Evolutionary conservation across 2,888 invertebrate genomes (phyloP).

Genomic region (Chymomyza fuscimana): DNA sequence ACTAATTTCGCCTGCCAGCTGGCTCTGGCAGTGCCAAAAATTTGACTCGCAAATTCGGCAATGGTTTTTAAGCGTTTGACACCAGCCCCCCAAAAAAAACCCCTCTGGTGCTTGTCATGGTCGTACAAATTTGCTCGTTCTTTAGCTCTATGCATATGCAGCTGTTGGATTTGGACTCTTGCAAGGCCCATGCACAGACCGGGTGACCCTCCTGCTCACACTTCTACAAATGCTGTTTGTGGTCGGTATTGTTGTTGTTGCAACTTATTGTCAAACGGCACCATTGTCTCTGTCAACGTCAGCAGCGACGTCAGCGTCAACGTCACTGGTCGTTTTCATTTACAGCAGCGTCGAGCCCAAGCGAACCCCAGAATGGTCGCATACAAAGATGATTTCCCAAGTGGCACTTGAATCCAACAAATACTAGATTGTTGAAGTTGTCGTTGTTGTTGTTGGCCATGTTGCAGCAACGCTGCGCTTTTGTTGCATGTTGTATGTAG

Average conservation of each 20-base stretch:
- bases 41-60: conserved; percentile 64
- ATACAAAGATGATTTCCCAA: conserved; percentile 73
- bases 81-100: not conserved
- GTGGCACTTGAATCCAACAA: conserved; percentile 69
- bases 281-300: conserved; percentile 42
- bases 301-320: not conserved
- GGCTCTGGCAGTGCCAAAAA: conserved; percentile 28
- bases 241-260: conserved; percentile 22
- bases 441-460: conserved; percentile 31
- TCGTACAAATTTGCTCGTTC: not conserved
- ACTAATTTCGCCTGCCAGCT: conserved; percentile 7
- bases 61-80: conserved; percentile 38
- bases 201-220: not conserved
- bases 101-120: not conserved
- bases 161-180: conserved; percentile 10
- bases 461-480: conserved; percentile 61
- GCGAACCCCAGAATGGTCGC: conserved; percentile 18
- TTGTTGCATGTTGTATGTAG: conserved; percentile 34
- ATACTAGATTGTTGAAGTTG: conserved; percentile 47
- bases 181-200: not conserved
- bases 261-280: conserved; percentile 47
- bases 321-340: conserved; percentile 58
- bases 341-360: conserved; percentile 47
- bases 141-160: conserved; percentile 7
- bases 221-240: not conserved